These are phyloP conservation scores for Eupeodes latifasciatus DNA, from an alignment of 2,888 invertebrate genomes.

Conservation along the genomic window DNA sequence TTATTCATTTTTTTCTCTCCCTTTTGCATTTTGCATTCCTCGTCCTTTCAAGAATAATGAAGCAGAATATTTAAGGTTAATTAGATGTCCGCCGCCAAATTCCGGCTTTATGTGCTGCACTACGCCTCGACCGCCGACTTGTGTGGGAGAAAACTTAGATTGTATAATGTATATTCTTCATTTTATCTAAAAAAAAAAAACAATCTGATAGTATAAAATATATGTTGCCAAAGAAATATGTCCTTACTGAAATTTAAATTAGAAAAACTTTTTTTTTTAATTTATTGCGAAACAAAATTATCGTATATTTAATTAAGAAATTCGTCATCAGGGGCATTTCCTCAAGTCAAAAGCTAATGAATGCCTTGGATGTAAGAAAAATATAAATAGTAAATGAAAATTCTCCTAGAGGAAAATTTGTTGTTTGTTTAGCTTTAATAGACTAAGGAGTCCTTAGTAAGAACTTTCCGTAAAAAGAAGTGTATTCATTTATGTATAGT, in stretches of 20 bases:
- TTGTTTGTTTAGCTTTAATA: no score
- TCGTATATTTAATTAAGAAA: conserved; percentile 39
- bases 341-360: conserved; percentile 14
- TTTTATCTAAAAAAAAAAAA: neutral
- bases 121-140: neutral
- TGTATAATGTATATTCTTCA: neutral
- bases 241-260: conserved; percentile 18
- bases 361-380: neutral
- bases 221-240: conserved; percentile 6
- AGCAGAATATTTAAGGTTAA: conserved; percentile 40
- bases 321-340: conserved; percentile 10
- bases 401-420: no score
- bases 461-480: no score
- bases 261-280: conserved; percentile 5
- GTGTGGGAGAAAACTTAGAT: neutral
- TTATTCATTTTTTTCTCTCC: no score
- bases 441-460: no score
- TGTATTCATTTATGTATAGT: no score
- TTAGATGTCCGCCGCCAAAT: conserved; percentile 36
- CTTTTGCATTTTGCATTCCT: neutral
- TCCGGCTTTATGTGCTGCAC: neutral
- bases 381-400: no score
- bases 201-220: neutral
- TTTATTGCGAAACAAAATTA: conserved; percentile 38
- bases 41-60: conserved; percentile 5